Evolutionary conservation across 2,888 invertebrate species (phyloP), one percentile per base, ranked within the genome.

Genomic region (Gortyna flavago): DNA sequence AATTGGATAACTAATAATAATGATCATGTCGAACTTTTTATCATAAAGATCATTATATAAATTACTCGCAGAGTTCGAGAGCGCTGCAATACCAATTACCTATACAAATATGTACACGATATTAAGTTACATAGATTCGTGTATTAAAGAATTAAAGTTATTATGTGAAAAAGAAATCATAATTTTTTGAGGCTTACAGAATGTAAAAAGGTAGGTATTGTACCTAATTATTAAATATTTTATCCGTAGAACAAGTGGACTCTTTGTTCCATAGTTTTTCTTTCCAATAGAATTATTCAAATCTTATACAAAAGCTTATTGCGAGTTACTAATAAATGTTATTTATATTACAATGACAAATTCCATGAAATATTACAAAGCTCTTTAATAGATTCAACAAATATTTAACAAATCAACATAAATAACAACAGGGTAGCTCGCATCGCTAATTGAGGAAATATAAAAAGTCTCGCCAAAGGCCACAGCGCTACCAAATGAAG

Each of bases 401-500:
- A 77, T 66, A 72, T 80, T 80, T 72, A 54, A 80, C 70, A 83
- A 84, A 80, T 70, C 35, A 51, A 35, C 59, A 64, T 85, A 81
- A 86, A 64, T 85, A 89, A 86, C 85, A 76, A 83, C 85, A 89
- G 87, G 85, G 89, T 90, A 85, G 82, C 80, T 86, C 25, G 85
- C 90, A 92, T 91, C 80, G 88, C 91, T 95, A 95, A 95, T 95
- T 95, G 94, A 94, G 95, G 95, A 95, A 95, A 94, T 93, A 93
- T 91, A 88, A 87, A 85, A 91, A 93, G 91, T 87, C 90, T 90
- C 86, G 89, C 90, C 91, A 93, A 95, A 95, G 95, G 95, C 93
- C 92, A 92, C 89, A 88, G 91, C 90, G 91, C 90, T 88, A 90
- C 90, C 90, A 93, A 94, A 95, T 93, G 91, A 92, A 92, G 90